Conservation (phyloP, 2,888 invertebrate genomes). For the Macropis europaea region DNA sequence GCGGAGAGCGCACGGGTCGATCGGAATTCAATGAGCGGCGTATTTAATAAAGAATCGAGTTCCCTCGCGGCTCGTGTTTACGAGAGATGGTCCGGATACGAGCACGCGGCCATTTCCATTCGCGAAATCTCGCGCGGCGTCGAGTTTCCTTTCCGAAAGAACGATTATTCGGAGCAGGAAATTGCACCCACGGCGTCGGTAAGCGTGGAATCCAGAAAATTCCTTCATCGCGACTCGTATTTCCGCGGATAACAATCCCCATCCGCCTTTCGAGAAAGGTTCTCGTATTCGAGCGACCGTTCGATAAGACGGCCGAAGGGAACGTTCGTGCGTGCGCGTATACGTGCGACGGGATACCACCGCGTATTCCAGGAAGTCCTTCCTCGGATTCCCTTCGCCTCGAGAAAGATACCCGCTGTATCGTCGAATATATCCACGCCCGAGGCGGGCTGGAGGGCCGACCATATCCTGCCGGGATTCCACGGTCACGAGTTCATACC, state of each 20-base stretch:
- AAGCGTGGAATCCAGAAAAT: too few species aligned
- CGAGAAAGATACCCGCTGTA: conserved; percentile 47
- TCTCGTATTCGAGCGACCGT: too few species aligned
- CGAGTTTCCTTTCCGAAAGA: neutral
- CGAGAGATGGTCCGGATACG: too few species aligned
- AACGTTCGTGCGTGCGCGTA: conserved; percentile 1
- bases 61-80: neutral
- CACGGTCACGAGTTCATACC: conserved; percentile 68
- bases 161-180: too few species aligned
- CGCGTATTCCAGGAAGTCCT: conserved; percentile 34
- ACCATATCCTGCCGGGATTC: conserved; percentile 52
- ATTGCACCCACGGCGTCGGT: too few species aligned
- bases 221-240: too few species aligned
- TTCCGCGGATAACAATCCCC: too few species aligned
- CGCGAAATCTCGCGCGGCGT: too few species aligned
- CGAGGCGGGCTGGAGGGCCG: conserved; percentile 33
- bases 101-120: too few species aligned
- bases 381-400: neutral
- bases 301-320: neutral
- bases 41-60: conserved; percentile 11
- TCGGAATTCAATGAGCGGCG: conserved; percentile 55
- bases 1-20: conserved; percentile 17
- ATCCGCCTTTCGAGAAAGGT: too few species aligned
- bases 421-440: conserved; percentile 45
- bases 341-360: too few species aligned